Conservation (phyloP, 2,888 invertebrate species). For the Epicampocera succincta region DNA sequence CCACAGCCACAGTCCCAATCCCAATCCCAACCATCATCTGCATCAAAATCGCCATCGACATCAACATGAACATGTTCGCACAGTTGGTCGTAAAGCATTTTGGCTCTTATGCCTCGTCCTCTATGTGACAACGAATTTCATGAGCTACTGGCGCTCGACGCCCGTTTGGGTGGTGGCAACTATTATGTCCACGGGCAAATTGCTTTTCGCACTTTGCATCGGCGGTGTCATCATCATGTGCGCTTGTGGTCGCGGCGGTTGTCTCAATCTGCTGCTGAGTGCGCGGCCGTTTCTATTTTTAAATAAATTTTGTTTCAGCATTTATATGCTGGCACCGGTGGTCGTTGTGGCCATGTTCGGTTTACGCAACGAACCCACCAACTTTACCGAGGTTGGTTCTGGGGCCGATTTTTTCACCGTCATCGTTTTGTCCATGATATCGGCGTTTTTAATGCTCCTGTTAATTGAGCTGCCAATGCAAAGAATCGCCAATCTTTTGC, state of each 20-base stretch:
- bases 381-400: constrained; percentile 75
- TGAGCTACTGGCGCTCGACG: constrained; percentile 77
- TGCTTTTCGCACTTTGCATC: constrained; percentile 74
- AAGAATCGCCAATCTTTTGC: constrained; percentile 71
- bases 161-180: constrained; percentile 74
- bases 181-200: constrained; percentile 77
- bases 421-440: constrained; percentile 71
- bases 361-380: constrained; percentile 73
- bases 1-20: constrained; percentile 23
- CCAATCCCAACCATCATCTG: constrained; percentile 2
- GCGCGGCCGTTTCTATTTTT: constrained; percentile 74
- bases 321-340: constrained; percentile 77
- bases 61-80: constrained; percentile 42
- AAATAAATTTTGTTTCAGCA: constrained; percentile 76
- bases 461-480: constrained; percentile 75
- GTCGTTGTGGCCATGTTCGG: constrained; percentile 74
- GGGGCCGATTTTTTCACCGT: constrained; percentile 73
- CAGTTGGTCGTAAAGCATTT: constrained; percentile 69
- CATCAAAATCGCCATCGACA: constrained; percentile 18
- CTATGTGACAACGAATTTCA: constrained; percentile 74
- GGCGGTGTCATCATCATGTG: constrained; percentile 75
- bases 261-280: constrained; percentile 72
- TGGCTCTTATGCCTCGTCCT: constrained; percentile 73
- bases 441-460: constrained; percentile 72
- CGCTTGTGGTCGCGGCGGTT: constrained; percentile 75